Base-by-base conservation (phyloP, 2,888 invertebrate species). In the Clivina fossor region DNA sequence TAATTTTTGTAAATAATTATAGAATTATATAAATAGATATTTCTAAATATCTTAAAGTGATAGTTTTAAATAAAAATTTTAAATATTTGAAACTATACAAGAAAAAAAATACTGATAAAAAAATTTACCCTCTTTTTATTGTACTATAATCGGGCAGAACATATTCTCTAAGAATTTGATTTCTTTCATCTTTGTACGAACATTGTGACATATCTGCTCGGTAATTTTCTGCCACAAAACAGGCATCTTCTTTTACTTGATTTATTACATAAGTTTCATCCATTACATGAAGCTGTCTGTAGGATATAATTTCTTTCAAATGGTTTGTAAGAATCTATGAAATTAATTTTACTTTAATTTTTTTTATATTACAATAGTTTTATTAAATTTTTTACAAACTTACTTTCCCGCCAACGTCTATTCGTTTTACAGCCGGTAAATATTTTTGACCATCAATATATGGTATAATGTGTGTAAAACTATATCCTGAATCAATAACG, bases 261-360 rank as follows among this genome's bases (percentile, higher is more conserved):
- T 99, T 99, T 40, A 99, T 93, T 0, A 99, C 95, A 75, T 91
- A 95, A 0, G 96, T 95, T 74, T 99, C 99, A 70, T 98, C 97
- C 93, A 97, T 94, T 0, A 99, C 96, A 77, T 99, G 93, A 37
- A 98, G 75, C 69, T 98, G 97, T 33, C 90, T 80, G 72, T 99
- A 99, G 0, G 98, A 98, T 62, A 98, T 85, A 11, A 97, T 84
- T 74, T 99, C 99, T 72, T 99, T 99, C 38, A 99, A 77, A 74
- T 98, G 94, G 77, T 99, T 99, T 0, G 98, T 99, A 58, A 99
- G 72, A 55, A 66, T 68, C 43, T 33, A 59, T 48, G 41, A 44
- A 13, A 7, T 35, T 28, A 24, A 47, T 20, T 44, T 41, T n/a
- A 40, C 7, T 35, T 28, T 26, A 47, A 53, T 15, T 30, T 38